phyloP scores from a whole-genome alignment of 1,140 invertebrate genomes.

The Drosophila ercepeae region DNA sequence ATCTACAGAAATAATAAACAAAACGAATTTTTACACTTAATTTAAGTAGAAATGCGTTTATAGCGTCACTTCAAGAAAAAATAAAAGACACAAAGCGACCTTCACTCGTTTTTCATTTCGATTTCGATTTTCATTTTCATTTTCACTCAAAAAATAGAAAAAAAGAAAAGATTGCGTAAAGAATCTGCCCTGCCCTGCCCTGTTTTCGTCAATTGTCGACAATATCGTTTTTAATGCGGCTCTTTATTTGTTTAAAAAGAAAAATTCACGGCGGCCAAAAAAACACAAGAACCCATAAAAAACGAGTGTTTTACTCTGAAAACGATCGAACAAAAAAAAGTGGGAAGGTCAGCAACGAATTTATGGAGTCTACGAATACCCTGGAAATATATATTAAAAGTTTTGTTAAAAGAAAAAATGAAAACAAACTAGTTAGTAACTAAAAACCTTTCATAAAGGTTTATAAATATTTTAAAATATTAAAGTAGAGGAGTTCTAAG shows the following conservation, averaged over 20 bases:
- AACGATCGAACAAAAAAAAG: neutral
- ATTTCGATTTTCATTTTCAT: constrained; percentile 47
- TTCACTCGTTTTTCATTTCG: constrained; percentile 63
- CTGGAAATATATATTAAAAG: neutral
- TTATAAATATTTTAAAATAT: too few species aligned
- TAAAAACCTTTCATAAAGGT: too few species aligned
- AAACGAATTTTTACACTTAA: neutral
- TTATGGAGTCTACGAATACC: constrained; percentile 1
- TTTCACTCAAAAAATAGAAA: constrained; percentile 23
- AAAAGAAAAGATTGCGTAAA: constrained; percentile 65
- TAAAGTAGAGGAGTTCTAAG: too few species aligned
- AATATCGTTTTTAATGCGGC: constrained; percentile 73
- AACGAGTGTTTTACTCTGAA: constrained; percentile 12
- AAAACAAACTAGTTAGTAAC: too few species aligned
- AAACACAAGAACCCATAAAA: constrained; percentile 1
- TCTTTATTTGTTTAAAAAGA: constrained; percentile 67
- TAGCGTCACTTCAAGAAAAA: neutral
- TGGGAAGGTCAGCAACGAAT: constrained; percentile 11
- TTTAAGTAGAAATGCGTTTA: constrained; percentile 1
- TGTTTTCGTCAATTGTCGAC: constrained; percentile 80
- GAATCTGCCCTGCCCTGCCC: constrained; percentile 58
- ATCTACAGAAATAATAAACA: neutral
- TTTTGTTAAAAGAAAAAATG: too few species aligned
- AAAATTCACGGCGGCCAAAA: constrained; percentile 16
- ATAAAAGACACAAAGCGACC: constrained; percentile 36